A percentile compares a stretch with the other conserved stretches of the same genome.
These are phyloP conservation scores for Tautogolabrus adspersus DNA, from an alignment of 2,113 vertebrate genomes.

Conservation along the genomic window DNA sequence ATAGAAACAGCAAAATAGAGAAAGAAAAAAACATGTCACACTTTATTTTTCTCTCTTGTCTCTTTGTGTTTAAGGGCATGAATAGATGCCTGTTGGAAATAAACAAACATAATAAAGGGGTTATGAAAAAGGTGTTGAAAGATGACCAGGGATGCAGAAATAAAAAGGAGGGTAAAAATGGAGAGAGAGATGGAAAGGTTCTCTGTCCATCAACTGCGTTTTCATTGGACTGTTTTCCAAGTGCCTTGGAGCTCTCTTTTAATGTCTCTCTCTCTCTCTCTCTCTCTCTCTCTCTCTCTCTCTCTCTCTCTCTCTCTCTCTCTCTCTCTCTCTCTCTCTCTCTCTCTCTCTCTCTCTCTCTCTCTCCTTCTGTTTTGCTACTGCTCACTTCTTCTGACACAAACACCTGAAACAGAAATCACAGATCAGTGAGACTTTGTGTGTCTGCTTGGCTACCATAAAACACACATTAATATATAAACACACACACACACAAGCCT, in stretches of 20 bases:
- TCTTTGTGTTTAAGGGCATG: conserved; percentile 8
- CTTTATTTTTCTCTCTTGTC: conserved; percentile 24
- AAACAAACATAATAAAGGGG: conserved; percentile 23
- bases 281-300: conserved; percentile 63
- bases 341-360: conserved; percentile 72
- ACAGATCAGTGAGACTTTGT: conserved; percentile 2
- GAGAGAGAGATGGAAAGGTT: conserved; percentile 56
- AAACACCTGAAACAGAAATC: neutral
- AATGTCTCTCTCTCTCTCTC: conserved; percentile 56
- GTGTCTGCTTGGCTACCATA: neutral
- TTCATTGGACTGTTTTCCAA: conserved; percentile 88
- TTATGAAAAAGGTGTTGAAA: conserved; percentile 57
- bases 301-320: conserved; percentile 72
- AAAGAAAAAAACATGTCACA: neutral
- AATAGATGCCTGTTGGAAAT: conserved; percentile 11
- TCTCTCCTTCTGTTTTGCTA: neutral
- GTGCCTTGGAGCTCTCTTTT: conserved; percentile 91
- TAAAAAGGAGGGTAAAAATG: conserved; percentile 19
- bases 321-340: conserved; percentile 72
- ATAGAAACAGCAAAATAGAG: neutral
- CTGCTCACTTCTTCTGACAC: neutral
- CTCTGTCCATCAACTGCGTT: conserved; percentile 69
- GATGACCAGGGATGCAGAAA: conserved; percentile 31
- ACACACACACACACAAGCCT: conserved; percentile 4
- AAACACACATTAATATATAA: neutral